Conservation (phyloP, 37 sponge, comb jelly and placozoan species). For the Crambe crambe region DNA sequence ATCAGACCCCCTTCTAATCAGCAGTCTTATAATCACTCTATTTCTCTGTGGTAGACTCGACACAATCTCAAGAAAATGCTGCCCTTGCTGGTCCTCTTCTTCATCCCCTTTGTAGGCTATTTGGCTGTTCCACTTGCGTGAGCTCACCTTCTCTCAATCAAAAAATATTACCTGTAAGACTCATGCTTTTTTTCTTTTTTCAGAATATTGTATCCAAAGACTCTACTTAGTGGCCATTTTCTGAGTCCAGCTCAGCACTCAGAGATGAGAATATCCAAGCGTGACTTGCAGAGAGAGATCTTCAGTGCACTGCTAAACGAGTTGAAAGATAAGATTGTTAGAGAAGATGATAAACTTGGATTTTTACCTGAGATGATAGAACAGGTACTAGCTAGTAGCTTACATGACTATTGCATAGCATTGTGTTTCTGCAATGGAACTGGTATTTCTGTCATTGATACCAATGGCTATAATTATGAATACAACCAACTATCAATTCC, state of each 20-base stretch:
- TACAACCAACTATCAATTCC: too few species aligned
- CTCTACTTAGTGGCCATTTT: slow-evolving; percentile 54
- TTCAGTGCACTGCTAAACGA: not conserved
- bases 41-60: too few species aligned
- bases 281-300: not conserved
- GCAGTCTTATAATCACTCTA: too few species aligned
- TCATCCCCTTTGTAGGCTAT: slow-evolving; percentile 73
- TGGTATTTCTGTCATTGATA: too few species aligned
- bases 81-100: slow-evolving; percentile 57
- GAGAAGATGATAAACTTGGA: not conserved
- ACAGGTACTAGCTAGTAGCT: not conserved
- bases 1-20: too few species aligned
- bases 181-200: not conserved
- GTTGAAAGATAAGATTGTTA: not conserved
- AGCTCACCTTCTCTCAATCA: not conserved
- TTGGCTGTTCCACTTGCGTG: slow-evolving; percentile 42
- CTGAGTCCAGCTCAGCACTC: slow-evolving; percentile 25
- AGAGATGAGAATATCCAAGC: not conserved
- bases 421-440: too few species aligned
- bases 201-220: slow-evolving; percentile 69
- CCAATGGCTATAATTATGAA: too few species aligned
- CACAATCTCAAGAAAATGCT: slow-evolving; percentile 58
- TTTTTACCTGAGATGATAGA: slow-evolving; percentile 5
- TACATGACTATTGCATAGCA: too few species aligned
- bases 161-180: not conserved